phyloP scores from a whole-genome alignment of 2,113 vertebrate species.

The Bufo gargarizans region DNA sequence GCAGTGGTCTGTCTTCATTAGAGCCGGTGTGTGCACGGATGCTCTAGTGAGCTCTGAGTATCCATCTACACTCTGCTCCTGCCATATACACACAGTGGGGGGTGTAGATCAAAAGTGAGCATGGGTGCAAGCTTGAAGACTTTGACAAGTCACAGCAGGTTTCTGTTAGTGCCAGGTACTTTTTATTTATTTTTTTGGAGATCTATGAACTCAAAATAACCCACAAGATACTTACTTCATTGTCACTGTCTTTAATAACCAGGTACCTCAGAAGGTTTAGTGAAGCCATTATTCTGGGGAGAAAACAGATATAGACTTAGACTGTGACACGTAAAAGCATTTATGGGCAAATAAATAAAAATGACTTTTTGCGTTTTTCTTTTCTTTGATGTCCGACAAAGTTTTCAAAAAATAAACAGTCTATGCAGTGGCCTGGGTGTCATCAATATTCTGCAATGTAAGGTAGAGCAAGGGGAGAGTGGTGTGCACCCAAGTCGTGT shows the following conservation, averaged over 20 bases:
- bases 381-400: no score
- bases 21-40: not conserved
- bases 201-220: no score
- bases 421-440: no score
- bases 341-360: not conserved
- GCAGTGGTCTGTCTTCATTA: not conserved
- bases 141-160: not conserved
- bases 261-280: slow-evolving; percentile 91
- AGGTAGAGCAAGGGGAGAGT: no score
- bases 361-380: no score
- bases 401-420: not conserved
- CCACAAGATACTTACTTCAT: slow-evolving; percentile 78
- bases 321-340: not conserved
- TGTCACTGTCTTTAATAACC: slow-evolving; percentile 83
- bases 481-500: no score
- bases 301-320: not conserved
- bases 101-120: no score
- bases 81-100: not conserved
- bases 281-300: slow-evolving; percentile 81
- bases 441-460: no score
- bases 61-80: not conserved
- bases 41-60: not conserved
- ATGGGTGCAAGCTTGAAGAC: no score
- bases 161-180: not conserved
- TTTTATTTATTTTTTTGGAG: no score